Conservation (phyloP, 2,113 vertebrate genomes). For the Hemichromis elongatus region DNA sequence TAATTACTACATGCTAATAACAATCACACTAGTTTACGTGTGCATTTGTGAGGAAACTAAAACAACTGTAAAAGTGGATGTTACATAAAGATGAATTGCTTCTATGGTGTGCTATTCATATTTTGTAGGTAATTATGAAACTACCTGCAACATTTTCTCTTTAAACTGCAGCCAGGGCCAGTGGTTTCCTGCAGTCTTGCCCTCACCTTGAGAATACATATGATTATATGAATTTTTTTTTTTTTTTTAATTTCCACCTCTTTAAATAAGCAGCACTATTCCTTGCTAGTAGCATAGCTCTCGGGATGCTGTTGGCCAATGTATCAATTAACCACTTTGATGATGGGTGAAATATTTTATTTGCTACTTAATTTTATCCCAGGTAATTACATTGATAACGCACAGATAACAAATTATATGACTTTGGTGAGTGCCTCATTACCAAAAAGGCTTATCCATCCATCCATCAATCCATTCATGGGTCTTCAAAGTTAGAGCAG, state of each 20-base stretch:
- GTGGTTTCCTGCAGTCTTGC: not conserved
- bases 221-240: not conserved
- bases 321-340: not conserved
- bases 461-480: not conserved
- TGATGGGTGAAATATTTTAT: not conserved
- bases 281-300: not conserved
- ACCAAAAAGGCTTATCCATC: not conserved
- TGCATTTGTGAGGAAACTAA: not conserved
- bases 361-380: not conserved
- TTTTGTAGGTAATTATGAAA: not conserved
- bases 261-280: not conserved
- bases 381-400: not conserved
- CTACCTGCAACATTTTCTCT: not conserved
- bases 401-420: not conserved
- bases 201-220: not conserved
- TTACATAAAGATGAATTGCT: not conserved
- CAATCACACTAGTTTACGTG: not conserved
- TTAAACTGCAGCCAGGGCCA: not conserved
- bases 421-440: not conserved
- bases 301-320: not conserved
- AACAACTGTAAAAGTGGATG: not conserved
- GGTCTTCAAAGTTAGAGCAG: not conserved
- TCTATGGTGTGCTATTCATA: not conserved
- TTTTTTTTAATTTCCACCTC: not conserved
- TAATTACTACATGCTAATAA: slow-evolving; percentile 48